Evolutionary conservation across 1,140 invertebrate genomes (phyloP), one percentile per base, ranked within the genome.

Genomic region (Calliphora vicina): DNA sequence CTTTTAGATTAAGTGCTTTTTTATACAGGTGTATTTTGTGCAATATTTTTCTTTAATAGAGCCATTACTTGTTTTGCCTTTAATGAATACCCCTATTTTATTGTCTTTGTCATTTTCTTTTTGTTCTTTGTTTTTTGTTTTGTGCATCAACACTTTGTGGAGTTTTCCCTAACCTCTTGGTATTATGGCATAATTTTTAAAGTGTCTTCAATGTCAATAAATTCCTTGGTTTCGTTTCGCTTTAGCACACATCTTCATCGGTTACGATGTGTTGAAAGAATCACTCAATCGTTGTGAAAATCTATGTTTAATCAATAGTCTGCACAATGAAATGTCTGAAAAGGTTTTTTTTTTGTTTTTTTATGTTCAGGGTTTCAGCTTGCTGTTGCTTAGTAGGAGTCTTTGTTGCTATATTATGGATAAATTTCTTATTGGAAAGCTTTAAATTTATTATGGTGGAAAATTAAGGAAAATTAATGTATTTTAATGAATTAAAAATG

Each of bases 251-350:
- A 57, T n/a, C 23, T 67, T 67, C 23, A 67, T 25, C n/a, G 5
- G 0, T 5, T 23, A 23, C 6, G n/a, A 23, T 67, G 61, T 67
- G 61, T 25, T 67, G 20, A 67, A 67, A 67, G 23, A 57, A 23
- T 67, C 61, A 25, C 61, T 67, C 61, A 67, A 67, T 67, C 61
- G 61, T 57, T 25, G 20, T 67, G 61, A 67, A 67, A 67, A 67
- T 67, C 61, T 67, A 25, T 57, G 50, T 57, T 57, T 67, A 67
- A 67, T 67, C 61, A 67, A 67, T 67, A 35, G 35, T 67, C 61
- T 23, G n/a, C n/a, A 23, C n/a, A 67, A n/a, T 67, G n/a, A 57
- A 57, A 57, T 57, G 15, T 57, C 15, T 57, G 50, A 15, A 57
- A 57, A 57, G 15, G 13, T n/a, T 57, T 17, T 57, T 57, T 3